phyloP scores from a whole-genome alignment of 1,140 invertebrate species.

The honey bee (Apis mellifera) region Amel_HAv3.1 CM009932.2:7148001-7148500 shows the following conservation, averaged over 20 bases:
- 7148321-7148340: neutral
- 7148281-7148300: too few species aligned
- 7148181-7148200: constrained; percentile 60
- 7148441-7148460: neutral
- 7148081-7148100: constrained; percentile 42
- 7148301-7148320: too few species aligned
- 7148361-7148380: too few species aligned
- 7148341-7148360: too few species aligned
- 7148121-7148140: constrained; percentile 68
- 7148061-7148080: neutral
- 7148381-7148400: too few species aligned
- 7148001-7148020: constrained; percentile 14
- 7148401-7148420: too few species aligned
- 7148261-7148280: neutral
- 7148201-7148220: constrained; percentile 59
- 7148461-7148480: neutral
- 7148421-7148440: too few species aligned
- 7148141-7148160: constrained; percentile 62
- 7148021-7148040: constrained; percentile 10
- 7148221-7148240: constrained; percentile 65
- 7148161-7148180: constrained; percentile 51
- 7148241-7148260: constrained; percentile 66
- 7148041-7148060: neutral
- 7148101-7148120: constrained; percentile 65
- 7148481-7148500: neutral